Evolutionary conservation across 2,888 invertebrate genomes (phyloP).

Genomic region (Chloromyia formosa): DNA sequence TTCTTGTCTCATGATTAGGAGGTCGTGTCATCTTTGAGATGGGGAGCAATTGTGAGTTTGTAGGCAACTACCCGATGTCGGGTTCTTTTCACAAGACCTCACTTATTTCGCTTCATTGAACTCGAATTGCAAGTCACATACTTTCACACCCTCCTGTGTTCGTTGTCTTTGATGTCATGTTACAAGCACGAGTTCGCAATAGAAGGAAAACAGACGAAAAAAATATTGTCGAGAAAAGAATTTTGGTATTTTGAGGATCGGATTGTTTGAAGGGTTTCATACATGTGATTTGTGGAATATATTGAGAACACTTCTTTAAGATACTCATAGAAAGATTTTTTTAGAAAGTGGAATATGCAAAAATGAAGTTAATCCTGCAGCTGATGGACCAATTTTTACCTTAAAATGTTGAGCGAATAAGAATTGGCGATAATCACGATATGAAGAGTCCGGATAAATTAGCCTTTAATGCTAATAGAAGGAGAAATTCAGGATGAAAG

Average conservation of each 20-base stretch:
- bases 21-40: neutral
- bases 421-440: too few species aligned
- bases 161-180: neutral
- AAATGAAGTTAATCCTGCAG: too few species aligned
- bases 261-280: neutral
- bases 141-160: constrained; percentile 52
- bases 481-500: too few species aligned
- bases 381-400: too few species aligned
- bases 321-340: too few species aligned
- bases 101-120: constrained; percentile 53
- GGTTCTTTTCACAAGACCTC: constrained; percentile 32
- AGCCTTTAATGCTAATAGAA: too few species aligned
- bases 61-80: neutral
- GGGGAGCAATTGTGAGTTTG: too few species aligned
- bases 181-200: constrained; percentile 40
- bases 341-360: too few species aligned
- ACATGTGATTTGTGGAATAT: constrained; percentile 12
- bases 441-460: too few species aligned
- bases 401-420: too few species aligned
- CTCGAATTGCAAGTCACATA: constrained; percentile 55
- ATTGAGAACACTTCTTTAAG: too few species aligned
- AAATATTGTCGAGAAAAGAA: neutral
- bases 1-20: neutral
- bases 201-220: neutral
- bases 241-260: constrained; percentile 4